Evolutionary conservation across 1,140 invertebrate genomes (phyloP).

Genomic region (Drosophila arizonae): DNA sequence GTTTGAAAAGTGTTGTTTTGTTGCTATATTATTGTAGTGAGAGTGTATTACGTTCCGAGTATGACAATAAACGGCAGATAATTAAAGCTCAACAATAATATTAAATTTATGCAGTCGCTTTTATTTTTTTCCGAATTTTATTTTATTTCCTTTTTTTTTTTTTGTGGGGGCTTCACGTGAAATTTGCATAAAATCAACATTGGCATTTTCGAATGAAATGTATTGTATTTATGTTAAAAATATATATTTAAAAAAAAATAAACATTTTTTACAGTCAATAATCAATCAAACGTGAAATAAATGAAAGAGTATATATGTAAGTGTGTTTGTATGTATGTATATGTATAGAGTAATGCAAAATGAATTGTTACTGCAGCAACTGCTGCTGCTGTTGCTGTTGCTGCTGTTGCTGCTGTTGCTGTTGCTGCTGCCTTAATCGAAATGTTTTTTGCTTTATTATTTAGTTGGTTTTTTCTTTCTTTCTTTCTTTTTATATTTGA

Average conservation of each 20-base stretch:
- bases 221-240: constrained; percentile 59
- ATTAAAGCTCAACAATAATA: constrained; percentile 73
- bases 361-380: constrained; percentile 13
- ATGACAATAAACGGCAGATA: constrained; percentile 70
- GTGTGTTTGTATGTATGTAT: neutral
- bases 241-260: constrained; percentile 4
- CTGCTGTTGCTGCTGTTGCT: neutral
- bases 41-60: constrained; percentile 46
- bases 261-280: constrained; percentile 48
- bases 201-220: constrained; percentile 69
- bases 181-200: constrained; percentile 80
- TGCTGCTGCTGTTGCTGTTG: constrained; percentile 1
- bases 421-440: constrained; percentile 29
- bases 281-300: constrained; percentile 78
- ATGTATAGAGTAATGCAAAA: constrained; percentile 58
- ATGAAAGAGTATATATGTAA: constrained; percentile 40
- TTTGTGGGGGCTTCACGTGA: constrained; percentile 12
- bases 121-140: neutral
- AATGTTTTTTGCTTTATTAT: constrained; percentile 15
- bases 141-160: neutral
- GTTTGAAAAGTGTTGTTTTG: constrained; percentile 7
- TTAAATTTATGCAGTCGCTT: constrained; percentile 64
- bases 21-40: constrained; percentile 20
- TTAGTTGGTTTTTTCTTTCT: constrained; percentile 30
- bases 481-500: constrained; percentile 28